These are phyloP conservation scores for Eurosta solidaginis DNA, from an alignment of 1,140 invertebrate species.

Conservation along the genomic window DNA sequence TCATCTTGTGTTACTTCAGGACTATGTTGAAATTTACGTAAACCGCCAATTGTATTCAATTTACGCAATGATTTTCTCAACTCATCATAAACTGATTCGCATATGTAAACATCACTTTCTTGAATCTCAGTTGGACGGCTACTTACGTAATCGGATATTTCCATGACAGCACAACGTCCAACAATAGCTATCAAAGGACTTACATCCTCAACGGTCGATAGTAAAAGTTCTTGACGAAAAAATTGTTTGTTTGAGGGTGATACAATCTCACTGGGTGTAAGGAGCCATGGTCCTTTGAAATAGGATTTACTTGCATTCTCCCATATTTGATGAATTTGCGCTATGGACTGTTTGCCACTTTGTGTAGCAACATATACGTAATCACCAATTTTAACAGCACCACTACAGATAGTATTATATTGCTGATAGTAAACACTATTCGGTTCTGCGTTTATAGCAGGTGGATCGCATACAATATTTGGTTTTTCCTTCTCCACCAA, in stretches of 20 bases:
- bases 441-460: slow-evolving; percentile 64
- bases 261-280: slow-evolving; percentile 84
- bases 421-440: slow-evolving; percentile 91
- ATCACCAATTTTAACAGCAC: slow-evolving; percentile 87
- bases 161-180: slow-evolving; percentile 88
- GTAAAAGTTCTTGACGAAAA: slow-evolving; percentile 93
- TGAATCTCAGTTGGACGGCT: slow-evolving; percentile 93
- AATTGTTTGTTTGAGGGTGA: slow-evolving; percentile 73
- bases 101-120: slow-evolving; percentile 91
- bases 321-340: slow-evolving; percentile 95
- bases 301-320: slow-evolving; percentile 84
- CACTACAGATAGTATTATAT: slow-evolving; percentile 80
- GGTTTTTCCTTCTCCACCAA: slow-evolving; percentile 80
- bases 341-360: slow-evolving; percentile 83
- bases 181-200: slow-evolving; percentile 89
- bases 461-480: slow-evolving; percentile 66
- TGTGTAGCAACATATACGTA: slow-evolving; percentile 91
- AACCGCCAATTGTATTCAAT: slow-evolving; percentile 71
- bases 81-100: slow-evolving; percentile 92
- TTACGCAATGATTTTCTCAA: slow-evolving; percentile 79
- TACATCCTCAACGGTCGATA: slow-evolving; percentile 89
- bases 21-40: slow-evolving; percentile 84
- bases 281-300: slow-evolving; percentile 92
- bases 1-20: slow-evolving; percentile 89
- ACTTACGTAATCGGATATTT: slow-evolving; percentile 88